These are phyloP conservation scores for Emys orbicularis DNA, from an alignment of 2,797 vertebrate genomes.

Conservation along the genomic window DNA sequence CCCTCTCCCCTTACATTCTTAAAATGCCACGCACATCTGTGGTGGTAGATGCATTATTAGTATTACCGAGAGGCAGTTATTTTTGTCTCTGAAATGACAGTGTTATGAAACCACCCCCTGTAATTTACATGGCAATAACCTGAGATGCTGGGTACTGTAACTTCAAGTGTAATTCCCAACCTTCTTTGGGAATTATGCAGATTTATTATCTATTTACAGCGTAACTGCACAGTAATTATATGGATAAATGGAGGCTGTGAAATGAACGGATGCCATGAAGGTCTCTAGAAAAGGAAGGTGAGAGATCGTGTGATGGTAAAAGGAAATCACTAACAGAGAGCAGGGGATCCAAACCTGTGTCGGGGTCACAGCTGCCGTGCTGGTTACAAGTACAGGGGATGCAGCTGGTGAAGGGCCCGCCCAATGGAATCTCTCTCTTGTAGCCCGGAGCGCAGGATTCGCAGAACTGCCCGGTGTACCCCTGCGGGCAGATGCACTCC, in stretches of 20 bases:
- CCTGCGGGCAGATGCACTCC: constrained; percentile 86
- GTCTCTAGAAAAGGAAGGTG: not conserved
- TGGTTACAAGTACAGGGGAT: constrained; percentile 91
- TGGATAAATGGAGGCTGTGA: accelerated
- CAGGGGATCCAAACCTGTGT: constrained; percentile 82
- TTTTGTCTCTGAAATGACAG: not conserved
- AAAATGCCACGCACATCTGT: not conserved
- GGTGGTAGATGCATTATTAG: not conserved
- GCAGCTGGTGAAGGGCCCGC: constrained; percentile 82
- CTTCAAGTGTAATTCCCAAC: not conserved
- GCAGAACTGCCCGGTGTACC: constrained; percentile 89
- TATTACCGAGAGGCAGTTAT: not conserved
- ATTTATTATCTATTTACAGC: not conserved
- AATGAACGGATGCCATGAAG: not conserved
- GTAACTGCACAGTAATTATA: accelerated
- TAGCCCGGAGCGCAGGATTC: constrained; percentile 88
- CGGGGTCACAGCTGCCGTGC: constrained; percentile 90
- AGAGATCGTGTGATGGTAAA: too few relatives aligned
- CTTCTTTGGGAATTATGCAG: accelerated
- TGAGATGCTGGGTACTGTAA: not conserved
- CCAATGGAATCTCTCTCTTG: constrained; percentile 82
- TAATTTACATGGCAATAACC: not conserved
- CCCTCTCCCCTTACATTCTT: not conserved
- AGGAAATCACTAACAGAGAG: too few relatives aligned
- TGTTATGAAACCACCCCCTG: not conserved